Evolutionary conservation across 2,113 vertebrate species (phyloP).

Genomic region (Tragelaphus scriptus): DNA sequence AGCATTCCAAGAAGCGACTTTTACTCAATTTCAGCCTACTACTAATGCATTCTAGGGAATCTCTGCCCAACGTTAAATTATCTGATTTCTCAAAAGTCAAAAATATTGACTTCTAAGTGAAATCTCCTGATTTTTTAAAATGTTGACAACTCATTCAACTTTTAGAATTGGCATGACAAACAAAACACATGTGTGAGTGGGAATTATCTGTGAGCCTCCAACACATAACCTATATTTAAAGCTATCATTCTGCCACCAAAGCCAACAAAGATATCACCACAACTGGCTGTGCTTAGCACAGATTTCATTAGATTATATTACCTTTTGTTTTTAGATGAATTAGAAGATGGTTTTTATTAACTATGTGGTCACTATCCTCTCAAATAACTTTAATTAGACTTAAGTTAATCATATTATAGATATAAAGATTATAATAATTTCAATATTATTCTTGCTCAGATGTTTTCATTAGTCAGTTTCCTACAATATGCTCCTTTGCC

Average conservation of each 20-base stretch:
- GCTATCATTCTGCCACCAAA: background rate
- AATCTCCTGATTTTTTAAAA: background rate
- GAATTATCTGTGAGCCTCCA: background rate
- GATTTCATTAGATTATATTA: background rate
- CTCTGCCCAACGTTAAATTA: background rate
- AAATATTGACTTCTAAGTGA: background rate
- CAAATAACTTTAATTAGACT: background rate
- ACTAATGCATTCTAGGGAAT: background rate
- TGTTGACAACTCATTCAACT: background rate
- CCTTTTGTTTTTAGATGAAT: background rate
- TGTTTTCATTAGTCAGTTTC: background rate
- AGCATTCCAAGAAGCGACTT: background rate
- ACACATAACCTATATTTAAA: background rate
- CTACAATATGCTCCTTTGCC: background rate
- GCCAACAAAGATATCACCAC: background rate
- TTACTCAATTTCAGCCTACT: background rate
- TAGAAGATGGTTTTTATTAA: slow-evolving; percentile 8
- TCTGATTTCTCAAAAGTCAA: background rate
- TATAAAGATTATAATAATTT: background rate
- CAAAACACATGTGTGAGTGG: background rate
- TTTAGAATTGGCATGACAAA: background rate
- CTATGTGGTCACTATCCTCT: background rate
- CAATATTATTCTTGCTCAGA: background rate
- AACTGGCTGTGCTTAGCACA: background rate
- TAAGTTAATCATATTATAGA: background rate